Evolutionary conservation across 2,113 vertebrate genomes (phyloP), one percentile per base, ranked within the genome.

Genomic region (Gorsachius goisagi): DNA sequence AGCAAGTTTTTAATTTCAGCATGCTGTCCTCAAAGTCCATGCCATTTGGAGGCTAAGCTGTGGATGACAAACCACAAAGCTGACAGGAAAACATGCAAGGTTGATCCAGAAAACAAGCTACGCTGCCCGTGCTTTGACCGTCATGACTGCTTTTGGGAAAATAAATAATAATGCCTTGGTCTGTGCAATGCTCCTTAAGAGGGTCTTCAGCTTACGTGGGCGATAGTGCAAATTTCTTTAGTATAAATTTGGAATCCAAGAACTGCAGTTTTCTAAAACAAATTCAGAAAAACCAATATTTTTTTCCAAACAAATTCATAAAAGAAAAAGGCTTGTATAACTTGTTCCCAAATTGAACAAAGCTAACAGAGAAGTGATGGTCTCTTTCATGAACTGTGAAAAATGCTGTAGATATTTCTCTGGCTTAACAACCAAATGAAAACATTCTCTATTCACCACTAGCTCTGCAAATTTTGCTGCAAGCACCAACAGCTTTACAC

Each of bases 401-500:
- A 88, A 91, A 86, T 49, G 80, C 52, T 69, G 56, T 90, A 83
- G 85, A 32, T 90, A 84, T 68, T 95, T 96, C 67, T 82, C 82
- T 82, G 81, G 44, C 66, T 96, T 96, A 91, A 73, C 68, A 94
- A 79, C 78, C 4, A 14, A 76, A 90, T 55, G 72, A 88, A 96
- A 95, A 88, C 72, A 69, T 72, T 90, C 71, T 89, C 85, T 94
- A 30, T 79, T 95, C 85, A 68, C 75, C 63, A 64, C 88, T 88
- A 55, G 37, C 75, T 93, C 93, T 84, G 63, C 89, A 93, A 84
- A 86, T 84, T 90, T 95, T 92, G 73, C 88, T 95, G 91, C n/a
- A 9, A 97, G 91, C 81, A 88, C 85, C 85, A 93, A 93, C 93
- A 95, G 56, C 89, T 97, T 96, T 95, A 91, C 91, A 95, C 91